Conservation (phyloP, 23 tunicate species). For the Oikopleura vanhoeffeni region DNA sequence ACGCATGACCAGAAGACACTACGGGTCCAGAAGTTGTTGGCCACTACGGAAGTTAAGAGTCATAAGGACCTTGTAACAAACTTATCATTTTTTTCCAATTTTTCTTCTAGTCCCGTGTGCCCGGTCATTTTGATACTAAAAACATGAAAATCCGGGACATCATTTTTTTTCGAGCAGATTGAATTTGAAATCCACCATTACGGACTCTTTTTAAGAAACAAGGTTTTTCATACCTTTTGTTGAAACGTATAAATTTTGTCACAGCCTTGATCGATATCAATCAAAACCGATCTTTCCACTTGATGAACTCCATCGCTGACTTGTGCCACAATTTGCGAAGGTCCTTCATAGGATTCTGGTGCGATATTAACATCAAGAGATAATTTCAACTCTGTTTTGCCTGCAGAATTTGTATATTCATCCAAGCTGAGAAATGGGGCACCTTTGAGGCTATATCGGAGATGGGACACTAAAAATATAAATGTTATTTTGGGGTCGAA, state of each 20-base stretch:
- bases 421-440: not conserved
- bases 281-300: not conserved
- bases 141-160: too few species aligned
- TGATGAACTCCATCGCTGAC: slow-evolving; percentile 1
- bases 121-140: too few species aligned
- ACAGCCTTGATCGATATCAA: not conserved
- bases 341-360: not conserved
- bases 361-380: not conserved
- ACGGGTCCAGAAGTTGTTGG: too few species aligned
- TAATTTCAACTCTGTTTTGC: not conserved
- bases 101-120: too few species aligned
- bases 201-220: too few species aligned
- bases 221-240: slow-evolving; percentile 7
- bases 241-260: not conserved
- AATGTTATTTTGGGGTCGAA: too few species aligned
- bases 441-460: not conserved
- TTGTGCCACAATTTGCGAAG: not conserved
- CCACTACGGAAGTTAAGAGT: too few species aligned
- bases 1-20: too few species aligned
- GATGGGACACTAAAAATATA: not conserved
- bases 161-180: too few species aligned
- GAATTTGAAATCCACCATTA: too few species aligned
- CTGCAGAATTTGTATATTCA: not conserved
- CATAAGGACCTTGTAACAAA: too few species aligned
- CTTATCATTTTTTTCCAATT: too few species aligned